A percentile compares a stretch with the other conserved stretches of the same genome.
Conservation (phyloP, 2,113 vertebrate genomes). For the Terrapene triunguis region DNA sequence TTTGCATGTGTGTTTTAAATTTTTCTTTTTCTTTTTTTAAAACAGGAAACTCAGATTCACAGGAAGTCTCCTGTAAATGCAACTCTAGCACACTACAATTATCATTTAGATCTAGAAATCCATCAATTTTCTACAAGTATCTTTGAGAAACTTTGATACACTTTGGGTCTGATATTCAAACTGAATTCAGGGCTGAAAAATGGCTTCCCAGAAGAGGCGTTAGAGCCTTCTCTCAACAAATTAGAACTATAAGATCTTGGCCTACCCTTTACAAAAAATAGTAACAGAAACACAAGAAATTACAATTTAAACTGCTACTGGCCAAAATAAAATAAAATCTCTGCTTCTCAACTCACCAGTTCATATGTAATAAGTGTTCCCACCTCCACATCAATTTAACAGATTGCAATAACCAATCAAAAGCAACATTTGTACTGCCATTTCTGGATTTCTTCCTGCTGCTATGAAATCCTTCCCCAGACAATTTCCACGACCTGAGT, state of each 20-base stretch:
- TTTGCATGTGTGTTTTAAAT: not conserved
- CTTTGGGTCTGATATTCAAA: not conserved
- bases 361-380: conserved; percentile 1
- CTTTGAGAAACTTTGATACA: not conserved
- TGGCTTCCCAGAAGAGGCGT: not conserved
- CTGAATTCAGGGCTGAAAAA: conserved; percentile 1
- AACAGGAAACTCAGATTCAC: not conserved
- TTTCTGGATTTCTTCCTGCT: conserved; percentile 58
- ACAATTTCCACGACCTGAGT: conserved; percentile 59
- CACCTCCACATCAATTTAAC: conserved; percentile 25
- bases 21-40: not conserved
- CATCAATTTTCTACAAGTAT: not conserved
- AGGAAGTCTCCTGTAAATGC: not conserved
- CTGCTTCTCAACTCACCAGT: not conserved
- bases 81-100: not conserved
- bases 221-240: conserved; percentile 9
- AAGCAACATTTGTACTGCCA: conserved; percentile 43
- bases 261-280: not conserved
- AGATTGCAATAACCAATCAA: conserved; percentile 42
- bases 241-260: not conserved
- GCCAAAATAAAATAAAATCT: not conserved
- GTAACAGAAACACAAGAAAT: not conserved
- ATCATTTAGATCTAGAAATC: not conserved
- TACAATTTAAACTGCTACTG: not conserved
- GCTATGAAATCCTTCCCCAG: conserved; percentile 47